These are phyloP conservation scores for Drosophila meridiana DNA, from an alignment of 2,888 invertebrate species.

Conservation along the genomic window DNA sequence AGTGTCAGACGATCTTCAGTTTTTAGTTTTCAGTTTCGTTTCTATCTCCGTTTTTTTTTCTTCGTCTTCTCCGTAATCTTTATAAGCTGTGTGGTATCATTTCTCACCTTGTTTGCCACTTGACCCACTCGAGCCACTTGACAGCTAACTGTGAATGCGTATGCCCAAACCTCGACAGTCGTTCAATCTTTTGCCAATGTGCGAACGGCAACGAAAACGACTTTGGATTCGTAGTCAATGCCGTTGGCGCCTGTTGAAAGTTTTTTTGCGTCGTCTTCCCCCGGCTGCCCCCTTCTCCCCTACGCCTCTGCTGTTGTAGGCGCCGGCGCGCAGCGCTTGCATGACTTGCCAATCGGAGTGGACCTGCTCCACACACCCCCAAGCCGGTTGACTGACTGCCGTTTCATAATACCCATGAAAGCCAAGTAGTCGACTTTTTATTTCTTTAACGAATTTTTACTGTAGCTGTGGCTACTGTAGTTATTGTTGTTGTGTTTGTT, in stretches of 20 bases:
- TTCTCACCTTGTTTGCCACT: conserved; percentile 33
- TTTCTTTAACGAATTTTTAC: conserved; percentile 50
- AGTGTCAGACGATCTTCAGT: conserved; percentile 27
- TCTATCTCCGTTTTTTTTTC: not conserved
- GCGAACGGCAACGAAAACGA: conserved; percentile 57
- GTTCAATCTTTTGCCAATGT: conserved; percentile 54
- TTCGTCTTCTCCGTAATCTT: not conserved
- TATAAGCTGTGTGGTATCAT: conserved; percentile 23
- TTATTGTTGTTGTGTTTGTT: conserved; percentile 16
- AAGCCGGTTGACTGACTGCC: conserved; percentile 70
- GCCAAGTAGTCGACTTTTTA: conserved; percentile 62
- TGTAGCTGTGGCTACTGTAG: conserved; percentile 4
- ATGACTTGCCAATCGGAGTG: conserved; percentile 59
- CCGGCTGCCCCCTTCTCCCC: conserved; percentile 41
- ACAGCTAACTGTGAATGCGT: conserved; percentile 60
- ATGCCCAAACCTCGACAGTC: conserved; percentile 8
- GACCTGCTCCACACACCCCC: conserved; percentile 2
- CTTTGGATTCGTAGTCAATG: conserved; percentile 69
- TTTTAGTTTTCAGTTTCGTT: not conserved
- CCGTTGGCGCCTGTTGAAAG: conserved; percentile 70
- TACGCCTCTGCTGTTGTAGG: not conserved
- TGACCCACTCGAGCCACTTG: conserved; percentile 59
- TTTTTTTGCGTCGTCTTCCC: conserved; percentile 34
- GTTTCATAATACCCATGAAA: conserved; percentile 79
- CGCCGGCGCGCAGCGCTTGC: conserved; percentile 61